Evolutionary conservation across 2,797 vertebrate genomes (phyloP).

Genomic region (Erpetoichthys calabaricus): DNA sequence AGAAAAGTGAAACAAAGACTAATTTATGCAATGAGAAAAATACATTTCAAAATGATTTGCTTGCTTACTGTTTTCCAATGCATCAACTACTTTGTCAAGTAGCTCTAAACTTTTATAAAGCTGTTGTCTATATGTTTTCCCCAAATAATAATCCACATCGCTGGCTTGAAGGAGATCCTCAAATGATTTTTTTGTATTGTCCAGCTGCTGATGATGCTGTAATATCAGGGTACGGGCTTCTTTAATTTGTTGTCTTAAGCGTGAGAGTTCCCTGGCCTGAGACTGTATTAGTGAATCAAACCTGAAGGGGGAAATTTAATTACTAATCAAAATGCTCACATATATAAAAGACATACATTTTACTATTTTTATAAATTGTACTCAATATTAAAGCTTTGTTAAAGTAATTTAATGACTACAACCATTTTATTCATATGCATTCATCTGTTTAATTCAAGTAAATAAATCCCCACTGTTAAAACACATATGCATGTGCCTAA

Average conservation of each 20-base stretch:
- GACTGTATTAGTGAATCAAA: conserved; percentile 72
- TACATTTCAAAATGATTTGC: neutral
- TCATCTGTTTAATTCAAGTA: too few species aligned
- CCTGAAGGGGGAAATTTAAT: conserved; percentile 36
- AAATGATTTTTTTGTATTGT: conserved; percentile 56
- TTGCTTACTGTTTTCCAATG: conserved; percentile 55
- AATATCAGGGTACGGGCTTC: conserved; percentile 57
- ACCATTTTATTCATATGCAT: too few species aligned
- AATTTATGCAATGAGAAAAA: too few species aligned
- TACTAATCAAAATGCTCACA: neutral
- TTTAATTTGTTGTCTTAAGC: conserved; percentile 71
- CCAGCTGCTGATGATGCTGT: conserved; percentile 61
- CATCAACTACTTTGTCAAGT: conserved; percentile 63
- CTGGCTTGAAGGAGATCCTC: conserved; percentile 67
- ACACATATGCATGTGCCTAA: too few species aligned
- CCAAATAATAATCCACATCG: conserved; percentile 50
- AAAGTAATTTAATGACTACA: neutral
- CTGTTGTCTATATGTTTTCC: conserved; percentile 62
- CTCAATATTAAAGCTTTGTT: neutral
- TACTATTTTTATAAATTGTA: neutral
- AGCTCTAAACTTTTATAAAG: conserved; percentile 65
- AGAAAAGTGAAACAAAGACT: too few species aligned
- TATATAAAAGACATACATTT: neutral
- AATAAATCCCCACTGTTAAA: too few species aligned
- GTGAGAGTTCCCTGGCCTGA: conserved; percentile 70